These are phyloP conservation scores for Rutilus rutilus DNA, from an alignment of 2,113 vertebrate genomes.

Conservation along the genomic window DNA sequence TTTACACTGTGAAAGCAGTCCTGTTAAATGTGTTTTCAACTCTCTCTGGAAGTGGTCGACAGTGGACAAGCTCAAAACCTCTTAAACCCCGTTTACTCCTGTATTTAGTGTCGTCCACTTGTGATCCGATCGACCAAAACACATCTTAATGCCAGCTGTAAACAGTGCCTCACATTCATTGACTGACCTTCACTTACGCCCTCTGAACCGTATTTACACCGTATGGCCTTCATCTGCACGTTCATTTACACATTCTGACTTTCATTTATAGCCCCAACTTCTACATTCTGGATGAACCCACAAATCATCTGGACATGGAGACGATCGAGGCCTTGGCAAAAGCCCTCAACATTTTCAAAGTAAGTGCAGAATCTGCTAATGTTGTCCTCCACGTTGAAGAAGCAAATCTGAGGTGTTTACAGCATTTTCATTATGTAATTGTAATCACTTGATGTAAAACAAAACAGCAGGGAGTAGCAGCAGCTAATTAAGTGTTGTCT, in stretches of 20 bases:
- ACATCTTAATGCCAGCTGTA: too few species aligned
- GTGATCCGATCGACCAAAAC: too few species aligned
- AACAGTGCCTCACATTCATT: too few species aligned
- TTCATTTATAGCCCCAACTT: constrained; percentile 89
- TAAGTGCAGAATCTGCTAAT: constrained; percentile 56
- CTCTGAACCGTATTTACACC: too few species aligned
- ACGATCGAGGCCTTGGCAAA: constrained; percentile 94
- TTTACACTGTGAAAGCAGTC: too few species aligned
- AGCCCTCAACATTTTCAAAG: constrained; percentile 89
- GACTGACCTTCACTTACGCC: too few species aligned
- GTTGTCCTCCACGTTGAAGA: not conserved
- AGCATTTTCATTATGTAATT: not conserved
- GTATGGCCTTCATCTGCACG: not conserved
- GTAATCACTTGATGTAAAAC: not conserved
- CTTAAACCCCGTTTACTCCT: too few species aligned
- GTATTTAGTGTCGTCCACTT: too few species aligned
- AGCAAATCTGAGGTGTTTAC: not conserved
- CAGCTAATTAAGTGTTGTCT: not conserved
- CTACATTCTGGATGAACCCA: constrained; percentile 96
- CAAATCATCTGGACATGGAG: constrained; percentile 99
- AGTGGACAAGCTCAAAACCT: too few species aligned
- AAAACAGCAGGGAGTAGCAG: not conserved
- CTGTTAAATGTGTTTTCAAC: too few species aligned
- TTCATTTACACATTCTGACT: not conserved
- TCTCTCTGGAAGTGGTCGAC: too few species aligned